Evolutionary conservation across 2,797 vertebrate genomes (phyloP).

Genomic region (Eupleurogrammus muticus): DNA sequence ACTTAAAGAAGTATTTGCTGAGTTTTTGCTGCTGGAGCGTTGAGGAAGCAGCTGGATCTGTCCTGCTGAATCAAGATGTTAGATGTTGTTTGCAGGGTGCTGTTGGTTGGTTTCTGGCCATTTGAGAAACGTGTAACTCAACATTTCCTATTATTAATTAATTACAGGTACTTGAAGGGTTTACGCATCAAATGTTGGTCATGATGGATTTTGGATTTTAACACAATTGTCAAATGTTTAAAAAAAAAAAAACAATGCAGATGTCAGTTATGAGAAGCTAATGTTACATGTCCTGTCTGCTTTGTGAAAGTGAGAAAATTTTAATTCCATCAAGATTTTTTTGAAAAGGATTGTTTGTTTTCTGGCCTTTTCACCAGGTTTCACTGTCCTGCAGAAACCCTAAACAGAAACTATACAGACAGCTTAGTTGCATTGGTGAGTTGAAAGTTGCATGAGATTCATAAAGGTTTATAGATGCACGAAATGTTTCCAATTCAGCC

Average conservation of each 20-base stretch:
- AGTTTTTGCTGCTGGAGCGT: conserved; percentile 25
- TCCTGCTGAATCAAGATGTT: conserved; percentile 12
- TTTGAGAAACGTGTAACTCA: conserved; percentile 2
- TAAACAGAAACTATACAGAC: conserved; percentile 55
- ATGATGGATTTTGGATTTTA: conserved; percentile 11
- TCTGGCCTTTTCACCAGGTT: conserved; percentile 74
- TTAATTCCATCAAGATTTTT: conserved; percentile 32
- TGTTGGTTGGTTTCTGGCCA: conserved; percentile 12
- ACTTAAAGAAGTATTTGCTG: conserved; percentile 31
- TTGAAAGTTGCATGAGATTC: conserved; percentile 66
- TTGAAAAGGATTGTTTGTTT: conserved; percentile 63
- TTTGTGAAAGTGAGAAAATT: conserved; percentile 12
- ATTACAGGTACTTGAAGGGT: not conserved
- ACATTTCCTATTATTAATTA: not conserved
- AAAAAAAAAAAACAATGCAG: conserved; percentile 8
- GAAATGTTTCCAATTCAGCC: conserved; percentile 12
- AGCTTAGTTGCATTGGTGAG: conserved; percentile 69
- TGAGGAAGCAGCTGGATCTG: not conserved
- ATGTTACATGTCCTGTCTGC: conserved; percentile 23
- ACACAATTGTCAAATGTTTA: not conserved
- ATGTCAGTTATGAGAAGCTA: not conserved
- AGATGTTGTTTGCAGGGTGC: conserved; percentile 12
- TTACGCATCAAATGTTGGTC: not conserved
- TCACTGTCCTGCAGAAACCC: conserved; percentile 63
- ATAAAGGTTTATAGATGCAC: conserved; percentile 46